Base-by-base conservation (phyloP, 2,888 invertebrate species). In the Metalampra italica region DNA sequence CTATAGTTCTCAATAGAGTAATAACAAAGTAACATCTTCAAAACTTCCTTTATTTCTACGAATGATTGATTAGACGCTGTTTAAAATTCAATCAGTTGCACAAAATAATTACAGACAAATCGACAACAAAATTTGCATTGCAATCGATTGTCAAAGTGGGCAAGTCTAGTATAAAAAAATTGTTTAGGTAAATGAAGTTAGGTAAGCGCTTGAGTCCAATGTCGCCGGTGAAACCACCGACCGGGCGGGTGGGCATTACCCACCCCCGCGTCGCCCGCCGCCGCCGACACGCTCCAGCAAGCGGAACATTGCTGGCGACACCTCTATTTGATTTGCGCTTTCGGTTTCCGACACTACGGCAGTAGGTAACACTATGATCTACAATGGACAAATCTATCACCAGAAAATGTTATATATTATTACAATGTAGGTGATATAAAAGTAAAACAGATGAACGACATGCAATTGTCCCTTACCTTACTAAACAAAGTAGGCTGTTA, bases 261-360 rank as follows among this genome's bases (percentile, higher is more conserved):
- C 56, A 60, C 61, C 58, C 55, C 50, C 12, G 37, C 37, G 12
- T 2, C 34, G 34, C 34, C 22, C 22, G 22, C 22, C 22, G 3
- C 3, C 9, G 11, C n/a, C 60, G 81, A 53, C 68, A 79, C 78
- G 85, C 77, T 82, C 71, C 64, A 62, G 68, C 65, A 78, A 79
- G 78, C 85, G 79, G 72, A 82, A 85, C 76, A 83, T 83, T 77
- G 80, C 71, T 78, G 75, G 72, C 76, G 78, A 82, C 80, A 78
- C 78, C 65, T 73, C 39, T 71, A 59, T 68, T 69, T 68, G 67
- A 62, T 68, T 68, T 61, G 68, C 66, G 69, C 71, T 81, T 80
- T 78, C 75, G 51, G 70, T 74, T 75, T 71, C 58, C 54, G 53
- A 49, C 47, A 52, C 52, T 49, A 47, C 43, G 38, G 44, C 11